Base-by-base conservation (phyloP, 2,113 vertebrate species). In the Festucalex cinctus region DNA sequence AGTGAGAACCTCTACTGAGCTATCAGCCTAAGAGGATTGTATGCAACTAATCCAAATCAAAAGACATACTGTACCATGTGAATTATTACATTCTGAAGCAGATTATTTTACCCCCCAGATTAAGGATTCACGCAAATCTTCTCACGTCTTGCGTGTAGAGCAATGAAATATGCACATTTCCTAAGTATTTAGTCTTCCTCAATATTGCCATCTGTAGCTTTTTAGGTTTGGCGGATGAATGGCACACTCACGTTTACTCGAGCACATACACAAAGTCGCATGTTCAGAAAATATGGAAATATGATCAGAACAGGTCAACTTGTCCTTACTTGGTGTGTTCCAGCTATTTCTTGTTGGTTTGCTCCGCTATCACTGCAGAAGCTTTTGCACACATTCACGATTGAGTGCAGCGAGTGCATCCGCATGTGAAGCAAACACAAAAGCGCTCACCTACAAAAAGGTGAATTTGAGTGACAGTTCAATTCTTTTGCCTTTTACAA, bases 71-170 rank as follows among this genome's bases (percentile, higher is more conserved):
- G 39, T 62, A 91, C 90, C 90, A 90, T 92, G 91, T 91, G 92
- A 93, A 94, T 94, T 92, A 93, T 94, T 91, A 92, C 92, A 92
- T 90, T 91, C 90, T 86, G 83, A 91, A 88, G 91, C 91, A 92
- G 91, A 92, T 93, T 92, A 92, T 88, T 91, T 82, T 80, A 17
- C 85, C 71, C 51, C 76, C 75, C 73, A 85, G 89, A 91, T 92
- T 89, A 91, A 77, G 72, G 65, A 60, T 48, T 77, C 59, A 80
- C 43, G 71, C 74, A 86, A 89, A 89, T 85, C 79, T 83, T 76
- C 84, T 85, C 82, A 76, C 79, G 78, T 87, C 80, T 80, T 83
- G 65, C 68, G 64, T 70, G 71, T 83, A 78, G 74, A 80, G 68
- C 51, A 74, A 66, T 62, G 69, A 66, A 81, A 77, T 74, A 63